phyloP scores from a whole-genome alignment of 2,797 vertebrate genomes.

The Remorina albescens region DNA sequence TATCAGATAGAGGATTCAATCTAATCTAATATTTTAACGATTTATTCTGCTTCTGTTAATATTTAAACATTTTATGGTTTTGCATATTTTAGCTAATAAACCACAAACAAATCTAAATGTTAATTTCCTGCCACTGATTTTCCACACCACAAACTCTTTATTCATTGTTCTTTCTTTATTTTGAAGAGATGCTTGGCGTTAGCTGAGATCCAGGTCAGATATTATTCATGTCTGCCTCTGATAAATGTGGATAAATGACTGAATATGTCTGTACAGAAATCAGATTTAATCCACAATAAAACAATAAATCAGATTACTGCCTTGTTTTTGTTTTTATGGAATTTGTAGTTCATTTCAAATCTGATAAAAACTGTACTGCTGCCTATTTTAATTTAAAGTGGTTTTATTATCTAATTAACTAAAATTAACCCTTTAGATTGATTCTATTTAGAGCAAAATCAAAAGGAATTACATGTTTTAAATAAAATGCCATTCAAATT shows the following conservation, averaged over 20 bases:
- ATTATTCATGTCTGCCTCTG: neutral
- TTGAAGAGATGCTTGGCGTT: no score
- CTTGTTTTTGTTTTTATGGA: neutral
- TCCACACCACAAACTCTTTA: neutral
- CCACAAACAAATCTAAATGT: neutral
- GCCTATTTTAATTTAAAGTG: no score
- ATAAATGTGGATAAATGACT: slow-evolving; percentile 42
- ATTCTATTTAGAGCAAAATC: no score
- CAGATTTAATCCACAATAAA: slow-evolving; percentile 49
- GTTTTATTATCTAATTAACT: slow-evolving; percentile 2
- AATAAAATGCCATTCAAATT: no score
- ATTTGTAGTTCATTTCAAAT: no score
- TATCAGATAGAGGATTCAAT: neutral
- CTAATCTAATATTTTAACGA: neutral
- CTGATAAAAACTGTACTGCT: no score
- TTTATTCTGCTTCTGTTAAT: slow-evolving; percentile 4
- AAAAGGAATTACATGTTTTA: no score
- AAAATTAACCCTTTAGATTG: no score
- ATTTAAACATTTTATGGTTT: slow-evolving; percentile 15
- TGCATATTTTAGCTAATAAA: slow-evolving; percentile 4
- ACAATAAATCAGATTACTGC: neutral
- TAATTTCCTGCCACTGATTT: neutral
- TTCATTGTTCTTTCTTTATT: neutral
- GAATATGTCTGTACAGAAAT: slow-evolving; percentile 35
- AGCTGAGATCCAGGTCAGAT: neutral